Percentiles rank a stretch among this genome's conserved stretches.
Conservation (phyloP, 2,888 invertebrate genomes). For the Osedax frankpressi region DNA sequence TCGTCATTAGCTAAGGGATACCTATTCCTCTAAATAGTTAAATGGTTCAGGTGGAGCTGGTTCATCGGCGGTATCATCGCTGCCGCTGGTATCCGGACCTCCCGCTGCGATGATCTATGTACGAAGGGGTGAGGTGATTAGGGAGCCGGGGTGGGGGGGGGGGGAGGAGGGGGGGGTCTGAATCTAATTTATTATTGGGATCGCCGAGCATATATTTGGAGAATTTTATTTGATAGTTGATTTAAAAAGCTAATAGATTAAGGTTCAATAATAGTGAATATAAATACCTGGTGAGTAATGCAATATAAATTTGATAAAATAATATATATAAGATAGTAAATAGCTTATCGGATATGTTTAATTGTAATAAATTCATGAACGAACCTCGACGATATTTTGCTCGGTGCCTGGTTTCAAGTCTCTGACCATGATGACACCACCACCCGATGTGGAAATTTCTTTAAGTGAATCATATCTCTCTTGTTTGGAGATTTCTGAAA, state of each 20-base stretch:
- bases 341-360: too few species aligned
- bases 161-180: background rate
- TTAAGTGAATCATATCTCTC: background rate
- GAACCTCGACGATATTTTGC: slow-evolving; percentile 77
- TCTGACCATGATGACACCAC: slow-evolving; percentile 87
- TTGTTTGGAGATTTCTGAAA: slow-evolving; percentile 46
- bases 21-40: slow-evolving; percentile 69
- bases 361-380: slow-evolving; percentile 54
- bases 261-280: too few species aligned
- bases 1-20: too few species aligned
- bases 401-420: slow-evolving; percentile 66
- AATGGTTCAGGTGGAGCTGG: slow-evolving; percentile 95
- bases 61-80: slow-evolving; percentile 69
- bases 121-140: background rate
- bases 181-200: too few species aligned
- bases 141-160: background rate
- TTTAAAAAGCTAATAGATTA: too few species aligned
- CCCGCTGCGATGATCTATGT: slow-evolving; percentile 51
- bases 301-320: too few species aligned
- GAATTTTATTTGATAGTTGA: too few species aligned
- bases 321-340: too few species aligned
- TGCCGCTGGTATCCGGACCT: slow-evolving; percentile 43
- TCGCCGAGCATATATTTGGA: too few species aligned
- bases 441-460: slow-evolving; percentile 54
- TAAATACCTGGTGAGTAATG: too few species aligned